Percentiles rank a stretch among this genome's conserved stretches.
Evolutionary conservation across 2,888 invertebrate species (phyloP).

Genomic region (Iphiclides podalirius): DNA sequence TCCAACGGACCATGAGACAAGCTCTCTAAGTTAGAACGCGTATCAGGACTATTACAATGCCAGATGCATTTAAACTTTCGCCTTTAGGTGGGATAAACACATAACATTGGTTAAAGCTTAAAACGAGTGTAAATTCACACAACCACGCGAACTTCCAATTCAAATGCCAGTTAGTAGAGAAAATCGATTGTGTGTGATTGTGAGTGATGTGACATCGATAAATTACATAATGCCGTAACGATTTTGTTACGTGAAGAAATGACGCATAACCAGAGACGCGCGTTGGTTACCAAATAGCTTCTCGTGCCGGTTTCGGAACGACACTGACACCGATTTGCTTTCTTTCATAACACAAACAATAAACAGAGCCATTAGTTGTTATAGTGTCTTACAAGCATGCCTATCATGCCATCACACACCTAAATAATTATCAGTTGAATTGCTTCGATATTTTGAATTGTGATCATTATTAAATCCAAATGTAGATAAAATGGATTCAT

Average conservation of each 20-base stretch:
- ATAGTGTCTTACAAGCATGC: neutral
- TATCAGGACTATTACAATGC: constrained; percentile 17
- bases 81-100: neutral
- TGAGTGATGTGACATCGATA: constrained; percentile 40
- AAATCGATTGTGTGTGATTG: neutral
- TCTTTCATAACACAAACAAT: constrained; percentile 66
- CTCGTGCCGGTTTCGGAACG: constrained; percentile 60
- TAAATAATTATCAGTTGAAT: neutral
- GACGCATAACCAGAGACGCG: constrained; percentile 59
- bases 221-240: constrained; percentile 53
- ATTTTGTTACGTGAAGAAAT: constrained; percentile 52
- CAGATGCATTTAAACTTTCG: constrained; percentile 16
- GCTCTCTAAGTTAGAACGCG: constrained; percentile 23
- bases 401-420: neutral
- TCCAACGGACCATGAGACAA: constrained; percentile 21
- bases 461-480: no score
- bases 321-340: constrained; percentile 69
- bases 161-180: no score
- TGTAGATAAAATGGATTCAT: no score
- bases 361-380: constrained; percentile 42
- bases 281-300: constrained; percentile 48
- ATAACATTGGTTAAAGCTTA: no score
- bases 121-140: no score
- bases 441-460: no score
- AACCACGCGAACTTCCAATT: no score